Conservation (phyloP, 1,140 invertebrate genomes). For the Drosophila erecta region DNA sequence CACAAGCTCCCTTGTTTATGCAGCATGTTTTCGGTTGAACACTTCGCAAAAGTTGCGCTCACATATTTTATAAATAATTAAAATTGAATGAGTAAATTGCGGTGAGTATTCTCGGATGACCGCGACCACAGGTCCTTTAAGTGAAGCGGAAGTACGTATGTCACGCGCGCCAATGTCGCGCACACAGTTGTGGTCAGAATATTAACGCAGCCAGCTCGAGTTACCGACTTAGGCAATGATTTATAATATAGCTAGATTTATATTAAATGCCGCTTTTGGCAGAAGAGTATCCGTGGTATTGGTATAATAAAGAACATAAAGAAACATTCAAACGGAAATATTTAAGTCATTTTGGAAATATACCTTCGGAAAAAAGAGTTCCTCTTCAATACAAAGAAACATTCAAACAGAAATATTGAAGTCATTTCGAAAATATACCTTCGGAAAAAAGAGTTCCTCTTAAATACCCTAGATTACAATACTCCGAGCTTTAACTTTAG, state of each 20-base stretch:
- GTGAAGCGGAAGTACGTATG: slow-evolving; percentile 37
- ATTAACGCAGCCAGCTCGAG: slow-evolving; percentile 8
- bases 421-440: too few relatives aligned
- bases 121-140: slow-evolving; percentile 14
- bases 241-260: too few relatives aligned
- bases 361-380: background rate
- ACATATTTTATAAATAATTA: slow-evolving; percentile 40
- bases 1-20: slow-evolving; percentile 15
- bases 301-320: too few relatives aligned
- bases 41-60: slow-evolving; percentile 9
- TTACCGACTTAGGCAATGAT: background rate
- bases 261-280: too few relatives aligned
- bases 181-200: slow-evolving; percentile 21
- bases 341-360: too few relatives aligned
- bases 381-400: too few relatives aligned
- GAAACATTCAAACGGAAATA: too few relatives aligned
- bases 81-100: slow-evolving; percentile 19
- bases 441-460: background rate
- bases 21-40: slow-evolving; percentile 13
- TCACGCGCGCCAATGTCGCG: slow-evolving; percentile 7
- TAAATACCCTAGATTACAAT: too few relatives aligned
- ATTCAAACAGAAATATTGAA: too few relatives aligned
- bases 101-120: slow-evolving; percentile 21
- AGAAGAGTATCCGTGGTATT: too few relatives aligned
- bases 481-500: background rate